These are phyloP conservation scores for Goniozus legneri DNA, from an alignment of 1,140 invertebrate genomes.

Conservation along the genomic window DNA sequence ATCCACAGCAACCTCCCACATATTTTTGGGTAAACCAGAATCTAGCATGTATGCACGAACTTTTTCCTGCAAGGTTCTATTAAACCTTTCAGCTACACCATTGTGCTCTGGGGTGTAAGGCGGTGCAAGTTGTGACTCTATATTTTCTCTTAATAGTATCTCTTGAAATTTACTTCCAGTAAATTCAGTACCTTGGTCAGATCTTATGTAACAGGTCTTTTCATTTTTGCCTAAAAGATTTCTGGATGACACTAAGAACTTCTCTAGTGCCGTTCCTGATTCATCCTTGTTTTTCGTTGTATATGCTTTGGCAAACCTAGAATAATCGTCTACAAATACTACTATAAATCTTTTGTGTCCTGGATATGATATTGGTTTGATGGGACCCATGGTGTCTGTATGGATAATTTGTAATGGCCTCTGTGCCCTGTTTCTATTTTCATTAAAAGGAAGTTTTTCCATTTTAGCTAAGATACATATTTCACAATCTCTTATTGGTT, in stretches of 20 bases:
- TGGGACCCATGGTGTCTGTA: constrained; percentile 13
- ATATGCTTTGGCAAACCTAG: neutral
- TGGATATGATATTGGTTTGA: constrained; percentile 7
- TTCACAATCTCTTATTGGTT: constrained; percentile 13
- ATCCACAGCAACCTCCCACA: constrained; percentile 36
- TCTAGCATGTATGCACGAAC: constrained; percentile 33
- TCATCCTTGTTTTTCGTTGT: constrained; percentile 2
- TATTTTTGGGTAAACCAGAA: constrained; percentile 20
- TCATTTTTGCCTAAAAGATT: constrained; percentile 5
- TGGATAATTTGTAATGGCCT: constrained; percentile 10
- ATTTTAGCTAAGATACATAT: constrained; percentile 12
- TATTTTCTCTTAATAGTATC: constrained; percentile 3
- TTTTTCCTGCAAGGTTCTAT: constrained; percentile 29
- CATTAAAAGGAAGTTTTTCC: constrained; percentile 4
- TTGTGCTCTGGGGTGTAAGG: constrained; percentile 27
- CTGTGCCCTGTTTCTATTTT: constrained; percentile 4
- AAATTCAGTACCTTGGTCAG: constrained; percentile 4
- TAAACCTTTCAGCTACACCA: constrained; percentile 35
- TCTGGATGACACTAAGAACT: constrained; percentile 1
- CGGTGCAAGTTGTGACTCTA: neutral
- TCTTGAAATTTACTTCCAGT: constrained; percentile 1
- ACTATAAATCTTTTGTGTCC: constrained; percentile 6
- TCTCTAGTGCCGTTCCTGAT: constrained; percentile 3
- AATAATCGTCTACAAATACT: constrained; percentile 10
- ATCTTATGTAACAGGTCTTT: constrained; percentile 7